A percentile compares a stretch with the other conserved stretches of the same genome.
Evolutionary conservation across 1,140 invertebrate species (phyloP).

Genomic region (Solenopsis invicta): DNA sequence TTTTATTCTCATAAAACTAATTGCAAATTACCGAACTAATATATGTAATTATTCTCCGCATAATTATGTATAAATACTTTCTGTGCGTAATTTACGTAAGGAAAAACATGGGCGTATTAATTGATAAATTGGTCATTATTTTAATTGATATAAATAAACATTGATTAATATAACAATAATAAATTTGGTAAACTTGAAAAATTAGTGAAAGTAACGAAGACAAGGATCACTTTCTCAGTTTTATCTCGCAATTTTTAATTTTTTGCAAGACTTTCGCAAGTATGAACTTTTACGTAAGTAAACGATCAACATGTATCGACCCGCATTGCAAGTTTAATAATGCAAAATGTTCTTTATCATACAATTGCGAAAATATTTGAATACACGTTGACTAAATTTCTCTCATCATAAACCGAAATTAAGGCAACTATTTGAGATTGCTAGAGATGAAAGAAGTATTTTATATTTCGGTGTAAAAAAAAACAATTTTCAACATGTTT

Average conservation of each 20-base stretch:
- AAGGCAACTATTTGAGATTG: too few species aligned
- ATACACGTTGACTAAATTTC: slow-evolving; percentile 3
- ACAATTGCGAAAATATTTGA: not conserved
- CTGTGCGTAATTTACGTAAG: not conserved
- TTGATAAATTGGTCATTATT: not conserved
- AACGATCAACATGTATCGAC: not conserved
- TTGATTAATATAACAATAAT: not conserved
- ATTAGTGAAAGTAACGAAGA: not conserved
- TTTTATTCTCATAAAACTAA: not conserved
- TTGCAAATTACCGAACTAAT: not conserved
- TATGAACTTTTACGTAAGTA: not conserved
- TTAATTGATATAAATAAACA: slow-evolving; percentile 15
- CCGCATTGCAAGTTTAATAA: slow-evolving; percentile 31
- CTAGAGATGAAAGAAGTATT: too few species aligned
- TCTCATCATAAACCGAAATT: slow-evolving; percentile 8
- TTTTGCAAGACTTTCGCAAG: not conserved
- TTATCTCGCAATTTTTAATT: slow-evolving; percentile 1
- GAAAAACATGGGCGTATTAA: not conserved
- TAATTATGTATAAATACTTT: not conserved
- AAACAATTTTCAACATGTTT: too few species aligned
- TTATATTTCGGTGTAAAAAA: too few species aligned
- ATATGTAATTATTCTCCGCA: not conserved
- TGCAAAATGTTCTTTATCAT: not conserved
- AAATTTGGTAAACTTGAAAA: not conserved
- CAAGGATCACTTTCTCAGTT: not conserved